Evolutionary conservation across 2,113 vertebrate genomes (phyloP).

Genomic region (Alethe castanea): DNA sequence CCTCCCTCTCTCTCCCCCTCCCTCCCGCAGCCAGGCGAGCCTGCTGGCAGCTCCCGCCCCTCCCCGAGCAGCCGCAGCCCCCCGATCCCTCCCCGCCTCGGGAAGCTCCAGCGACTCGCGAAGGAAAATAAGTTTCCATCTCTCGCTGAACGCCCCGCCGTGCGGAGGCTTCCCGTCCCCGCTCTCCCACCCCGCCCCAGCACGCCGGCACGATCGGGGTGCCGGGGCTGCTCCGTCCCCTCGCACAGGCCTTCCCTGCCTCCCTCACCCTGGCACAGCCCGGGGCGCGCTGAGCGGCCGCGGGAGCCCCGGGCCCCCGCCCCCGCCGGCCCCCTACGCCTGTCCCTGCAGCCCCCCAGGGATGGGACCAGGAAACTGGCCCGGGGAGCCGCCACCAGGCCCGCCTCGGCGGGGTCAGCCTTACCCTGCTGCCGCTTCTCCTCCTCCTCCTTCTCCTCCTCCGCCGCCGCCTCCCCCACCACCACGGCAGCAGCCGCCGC

Average conservation of each 20-base stretch:
- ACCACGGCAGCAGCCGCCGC: background rate
- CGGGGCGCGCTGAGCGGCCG: background rate
- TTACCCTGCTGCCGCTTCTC: slow-evolving; percentile 44
- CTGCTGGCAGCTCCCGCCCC: background rate
- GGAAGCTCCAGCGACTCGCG: background rate
- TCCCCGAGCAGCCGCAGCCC: background rate
- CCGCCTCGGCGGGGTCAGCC: slow-evolving; percentile 13
- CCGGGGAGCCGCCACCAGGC: background rate
- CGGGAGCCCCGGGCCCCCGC: background rate
- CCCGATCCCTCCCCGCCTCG: slow-evolving; percentile 18
- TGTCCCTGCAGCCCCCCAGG: background rate
- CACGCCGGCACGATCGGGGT: background rate
- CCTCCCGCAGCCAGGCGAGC: background rate
- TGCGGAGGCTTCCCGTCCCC: background rate
- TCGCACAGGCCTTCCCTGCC: background rate
- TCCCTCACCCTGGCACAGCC: background rate
- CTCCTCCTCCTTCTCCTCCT: background rate
- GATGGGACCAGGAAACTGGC: background rate
- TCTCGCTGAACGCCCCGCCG: slow-evolving; percentile 19
- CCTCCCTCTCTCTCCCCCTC: background rate
- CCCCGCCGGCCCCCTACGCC: background rate
- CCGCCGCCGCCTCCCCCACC: slow-evolving; percentile 28
- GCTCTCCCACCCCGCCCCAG: background rate
- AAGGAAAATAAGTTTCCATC: slow-evolving; percentile 18
- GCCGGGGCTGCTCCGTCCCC: background rate